Percentiles rank a stretch among this genome's conserved stretches.
phyloP scores from a whole-genome alignment of 2,797 vertebrate species.

The Brachyalestes nurse region DNA sequence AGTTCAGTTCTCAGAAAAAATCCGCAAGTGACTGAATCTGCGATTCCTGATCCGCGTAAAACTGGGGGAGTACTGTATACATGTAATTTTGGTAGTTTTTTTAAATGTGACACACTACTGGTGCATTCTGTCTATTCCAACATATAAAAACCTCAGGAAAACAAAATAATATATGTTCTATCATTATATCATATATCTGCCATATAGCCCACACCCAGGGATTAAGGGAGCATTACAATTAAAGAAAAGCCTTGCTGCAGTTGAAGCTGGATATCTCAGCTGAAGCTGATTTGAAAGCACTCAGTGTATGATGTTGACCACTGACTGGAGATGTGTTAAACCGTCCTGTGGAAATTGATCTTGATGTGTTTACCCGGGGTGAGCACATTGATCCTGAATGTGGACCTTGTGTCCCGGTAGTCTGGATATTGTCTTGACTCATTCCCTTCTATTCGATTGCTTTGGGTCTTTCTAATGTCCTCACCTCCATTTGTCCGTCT shows the following conservation, averaged over 20 bases:
- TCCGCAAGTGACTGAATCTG: too few relatives aligned
- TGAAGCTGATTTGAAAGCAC: background rate
- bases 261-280: background rate
- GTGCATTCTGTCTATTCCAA: too few relatives aligned
- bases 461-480: background rate
- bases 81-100: too few relatives aligned
- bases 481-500: conserved; percentile 21
- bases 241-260: background rate
- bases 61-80: too few relatives aligned
- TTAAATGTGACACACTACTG: too few relatives aligned
- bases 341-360: background rate
- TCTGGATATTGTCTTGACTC: conserved; percentile 4
- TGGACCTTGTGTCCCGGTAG: background rate
- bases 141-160: too few relatives aligned
- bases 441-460: background rate
- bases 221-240: background rate
- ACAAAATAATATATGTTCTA: too few relatives aligned
- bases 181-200: too few relatives aligned
- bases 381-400: conserved; percentile 11
- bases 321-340: conserved; percentile 2
- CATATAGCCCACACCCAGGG: too few relatives aligned
- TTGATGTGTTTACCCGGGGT: background rate
- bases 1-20: too few relatives aligned
- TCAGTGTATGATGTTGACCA: background rate
- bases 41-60: too few relatives aligned